Evolutionary conservation across 2,888 invertebrate species (phyloP).

Genomic region (Cantharis rufa): DNA sequence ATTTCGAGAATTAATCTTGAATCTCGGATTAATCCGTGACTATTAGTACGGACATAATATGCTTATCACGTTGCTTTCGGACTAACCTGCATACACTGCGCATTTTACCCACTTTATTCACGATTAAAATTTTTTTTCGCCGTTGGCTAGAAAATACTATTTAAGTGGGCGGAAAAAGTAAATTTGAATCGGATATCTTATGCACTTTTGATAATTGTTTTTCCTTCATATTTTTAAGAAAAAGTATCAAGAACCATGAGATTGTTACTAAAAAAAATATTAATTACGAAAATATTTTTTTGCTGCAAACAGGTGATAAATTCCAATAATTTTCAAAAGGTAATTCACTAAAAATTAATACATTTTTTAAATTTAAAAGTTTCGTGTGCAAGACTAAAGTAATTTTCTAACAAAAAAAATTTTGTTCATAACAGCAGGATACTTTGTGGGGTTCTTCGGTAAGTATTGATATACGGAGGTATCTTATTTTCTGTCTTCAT

Average conservation of each 20-base stretch:
- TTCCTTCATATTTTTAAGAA: not conserved
- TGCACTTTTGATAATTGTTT: not conserved
- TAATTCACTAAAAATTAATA: not conserved
- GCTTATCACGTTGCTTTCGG: too few species aligned
- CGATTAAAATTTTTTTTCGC: too few species aligned
- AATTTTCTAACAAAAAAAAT: not conserved
- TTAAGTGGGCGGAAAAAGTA: too few species aligned
- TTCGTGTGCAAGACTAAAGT: not conserved
- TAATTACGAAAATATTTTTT: not conserved
- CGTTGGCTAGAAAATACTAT: too few species aligned
- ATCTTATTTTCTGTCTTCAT: not conserved
- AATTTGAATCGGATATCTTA: not conserved
- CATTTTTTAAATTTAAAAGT: not conserved
- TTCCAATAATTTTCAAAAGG: not conserved
- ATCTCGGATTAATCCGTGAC: too few species aligned
- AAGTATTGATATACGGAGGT: constrained; percentile 35
- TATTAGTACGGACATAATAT: too few species aligned
- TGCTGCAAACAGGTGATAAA: not conserved
- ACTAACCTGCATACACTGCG: too few species aligned
- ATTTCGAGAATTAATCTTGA: too few species aligned
- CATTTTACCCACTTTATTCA: too few species aligned
- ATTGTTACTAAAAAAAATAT: not conserved
- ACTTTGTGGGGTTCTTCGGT: constrained; percentile 49
- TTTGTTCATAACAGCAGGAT: constrained; percentile 24
- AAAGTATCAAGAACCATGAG: not conserved